A percentile compares a stretch with the other conserved stretches of the same genome.
Conservation (phyloP, 2,797 vertebrate species). For the Anolis apletophallus region DNA sequence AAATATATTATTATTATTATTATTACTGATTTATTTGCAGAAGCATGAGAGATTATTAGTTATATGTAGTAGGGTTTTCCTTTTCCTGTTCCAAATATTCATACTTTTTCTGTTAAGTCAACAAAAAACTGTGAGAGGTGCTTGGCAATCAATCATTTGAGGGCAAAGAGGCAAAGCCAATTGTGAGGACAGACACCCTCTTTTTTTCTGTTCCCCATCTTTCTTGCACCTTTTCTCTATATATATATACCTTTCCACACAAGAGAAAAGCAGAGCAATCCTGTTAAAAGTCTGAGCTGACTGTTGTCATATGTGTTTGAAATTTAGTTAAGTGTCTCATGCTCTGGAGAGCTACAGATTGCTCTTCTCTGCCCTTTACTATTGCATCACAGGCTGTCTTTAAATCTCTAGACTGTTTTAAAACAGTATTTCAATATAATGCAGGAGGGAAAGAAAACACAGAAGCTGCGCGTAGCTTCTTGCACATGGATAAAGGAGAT, state of each 20-base stretch:
- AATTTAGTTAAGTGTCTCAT: neutral
- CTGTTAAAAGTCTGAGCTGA: neutral
- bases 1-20: no score
- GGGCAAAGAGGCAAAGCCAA: neutral
- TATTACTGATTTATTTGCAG: no score
- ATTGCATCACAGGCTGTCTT: neutral
- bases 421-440: neutral
- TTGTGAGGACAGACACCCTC: neutral
- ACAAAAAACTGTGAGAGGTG: neutral
- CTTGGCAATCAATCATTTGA: neutral
- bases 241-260: no score
- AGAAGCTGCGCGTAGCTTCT: neutral
- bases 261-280: no score
- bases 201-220: neutral
- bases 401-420: neutral
- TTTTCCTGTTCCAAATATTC: neutral
- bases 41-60: neutral
- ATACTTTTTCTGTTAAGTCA: no score
- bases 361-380: neutral
- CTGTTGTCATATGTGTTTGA: neutral
- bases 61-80: no score
- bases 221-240: neutral
- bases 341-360: neutral
- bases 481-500: neutral
- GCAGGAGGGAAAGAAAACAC: neutral